A percentile compares a stretch with the other conserved stretches of the same genome.
Conservation (phyloP, 2,113 vertebrate genomes). For the Oncorhynchus masou region DNA sequence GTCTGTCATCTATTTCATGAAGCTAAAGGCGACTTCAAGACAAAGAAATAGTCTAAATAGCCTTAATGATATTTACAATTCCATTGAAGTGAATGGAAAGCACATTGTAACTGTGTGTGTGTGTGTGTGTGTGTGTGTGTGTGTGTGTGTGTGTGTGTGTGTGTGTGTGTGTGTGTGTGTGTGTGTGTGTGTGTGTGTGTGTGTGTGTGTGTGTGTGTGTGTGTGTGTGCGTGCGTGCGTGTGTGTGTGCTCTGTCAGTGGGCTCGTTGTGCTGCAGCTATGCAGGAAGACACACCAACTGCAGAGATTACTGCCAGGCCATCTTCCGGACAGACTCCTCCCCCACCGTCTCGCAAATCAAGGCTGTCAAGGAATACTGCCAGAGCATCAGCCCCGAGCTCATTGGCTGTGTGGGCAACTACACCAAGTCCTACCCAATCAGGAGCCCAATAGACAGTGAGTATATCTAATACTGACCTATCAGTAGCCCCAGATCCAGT, state of each 20-base stretch:
- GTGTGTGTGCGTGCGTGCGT: neutral
- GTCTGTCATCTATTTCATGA: no score
- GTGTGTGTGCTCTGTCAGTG: conserved; percentile 74
- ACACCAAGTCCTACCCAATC: conserved; percentile 94
- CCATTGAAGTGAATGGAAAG: no score
- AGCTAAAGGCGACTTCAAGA: no score
- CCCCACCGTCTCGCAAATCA: conserved; percentile 93
- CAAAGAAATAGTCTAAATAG: no score
- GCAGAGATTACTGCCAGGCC: conserved; percentile 95
- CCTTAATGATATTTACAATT: no score
- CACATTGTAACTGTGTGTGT: no score
- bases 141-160: no score
- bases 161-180: no score
- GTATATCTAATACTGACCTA: conserved; percentile 45
- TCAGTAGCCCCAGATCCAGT: no score
- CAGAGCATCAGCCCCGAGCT: conserved; percentile 89
- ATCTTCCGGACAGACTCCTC: conserved; percentile 98
- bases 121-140: no score
- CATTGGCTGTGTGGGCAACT: conserved; percentile 93
- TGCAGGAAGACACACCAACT: conserved; percentile 94
- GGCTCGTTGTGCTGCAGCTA: conserved; percentile 95
- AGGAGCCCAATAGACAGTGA: conserved; percentile 96
- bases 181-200: neutral
- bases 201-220: neutral
- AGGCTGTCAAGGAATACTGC: conserved; percentile 91